Percentiles rank a stretch among this genome's conserved stretches.
Evolutionary conservation across 2,797 vertebrate species (phyloP).

Genomic region (Leptodactylus fallax): DNA sequence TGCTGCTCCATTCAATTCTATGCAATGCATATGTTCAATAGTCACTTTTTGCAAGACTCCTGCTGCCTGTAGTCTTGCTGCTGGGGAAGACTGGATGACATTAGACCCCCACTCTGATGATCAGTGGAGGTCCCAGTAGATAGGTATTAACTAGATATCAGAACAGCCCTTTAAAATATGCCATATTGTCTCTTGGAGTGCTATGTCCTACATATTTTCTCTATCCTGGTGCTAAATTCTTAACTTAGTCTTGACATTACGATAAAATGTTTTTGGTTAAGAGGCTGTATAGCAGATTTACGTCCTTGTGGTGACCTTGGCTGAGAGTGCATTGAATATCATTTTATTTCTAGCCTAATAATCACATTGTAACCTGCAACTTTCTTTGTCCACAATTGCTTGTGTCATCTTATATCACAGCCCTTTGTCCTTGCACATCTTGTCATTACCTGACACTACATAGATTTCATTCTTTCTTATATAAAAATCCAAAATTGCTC

Average conservation of each 20-base stretch:
- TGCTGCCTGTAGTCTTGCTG: no score
- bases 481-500: constrained; percentile 37
- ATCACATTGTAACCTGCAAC: not conserved
- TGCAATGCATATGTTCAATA: no score
- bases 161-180: not conserved
- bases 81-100: no score
- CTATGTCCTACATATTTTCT: not conserved
- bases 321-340: not conserved
- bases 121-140: no score
- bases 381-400: constrained; percentile 12
- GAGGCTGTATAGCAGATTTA: no score
- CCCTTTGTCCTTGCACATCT: constrained; percentile 15
- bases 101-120: no score
- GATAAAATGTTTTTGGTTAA: no score
- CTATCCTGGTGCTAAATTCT: not conserved
- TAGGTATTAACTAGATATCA: no score
- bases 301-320: not conserved
- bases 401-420: not conserved
- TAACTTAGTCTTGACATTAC: not conserved
- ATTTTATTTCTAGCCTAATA: not conserved
- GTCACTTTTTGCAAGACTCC: no score
- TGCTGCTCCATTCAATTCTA: no score
- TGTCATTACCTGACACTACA: constrained; percentile 12
- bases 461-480: constrained; percentile 20
- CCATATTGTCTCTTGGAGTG: not conserved